Percentiles rank a stretch among this genome's conserved stretches.
Conservation (phyloP, 2,113 vertebrate species). For the Peromyscus leucopus region DNA sequence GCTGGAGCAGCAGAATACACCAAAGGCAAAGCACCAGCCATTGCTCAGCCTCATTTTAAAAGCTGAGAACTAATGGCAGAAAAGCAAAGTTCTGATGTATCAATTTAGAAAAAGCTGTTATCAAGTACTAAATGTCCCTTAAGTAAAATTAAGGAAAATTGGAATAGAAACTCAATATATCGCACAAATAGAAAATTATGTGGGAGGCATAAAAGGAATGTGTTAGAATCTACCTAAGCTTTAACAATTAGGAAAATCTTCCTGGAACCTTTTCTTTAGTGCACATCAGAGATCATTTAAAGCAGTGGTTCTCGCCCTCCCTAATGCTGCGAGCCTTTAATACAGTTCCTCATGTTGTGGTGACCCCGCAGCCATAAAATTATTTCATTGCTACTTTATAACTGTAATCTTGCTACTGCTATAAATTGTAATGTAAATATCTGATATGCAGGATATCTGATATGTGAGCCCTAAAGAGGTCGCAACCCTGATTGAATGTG, state of each 20-base stretch:
- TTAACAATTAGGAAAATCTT: slow-evolving; percentile 68
- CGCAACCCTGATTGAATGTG: not conserved
- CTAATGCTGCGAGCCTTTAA: not conserved
- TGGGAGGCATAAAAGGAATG: slow-evolving; percentile 63
- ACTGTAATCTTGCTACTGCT: not conserved
- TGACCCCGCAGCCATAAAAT: not conserved
- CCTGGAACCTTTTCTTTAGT: slow-evolving; percentile 45
- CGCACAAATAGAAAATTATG: slow-evolving; percentile 71
- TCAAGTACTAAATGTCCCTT: slow-evolving; percentile 74
- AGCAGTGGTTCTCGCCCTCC: not conserved
- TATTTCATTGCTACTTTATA: not conserved
- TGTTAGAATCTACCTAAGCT: slow-evolving; percentile 62
- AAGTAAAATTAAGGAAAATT: slow-evolving; percentile 80
- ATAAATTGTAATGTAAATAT: not conserved
- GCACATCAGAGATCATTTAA: not conserved
- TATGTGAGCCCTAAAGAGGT: not conserved
- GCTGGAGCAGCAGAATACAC: not conserved
- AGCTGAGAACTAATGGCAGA: slow-evolving; percentile 65
- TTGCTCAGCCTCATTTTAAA: slow-evolving; percentile 60
- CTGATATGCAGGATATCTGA: not conserved
- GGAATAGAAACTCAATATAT: slow-evolving; percentile 71
- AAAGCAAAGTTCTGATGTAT: slow-evolving; percentile 65
- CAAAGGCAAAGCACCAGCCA: slow-evolving; percentile 31
- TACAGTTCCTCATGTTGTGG: not conserved
- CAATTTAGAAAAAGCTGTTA: slow-evolving; percentile 73